Evolutionary conservation across 2,888 invertebrate genomes (phyloP).

Genomic region (Cryptocephalus moraei): DNA sequence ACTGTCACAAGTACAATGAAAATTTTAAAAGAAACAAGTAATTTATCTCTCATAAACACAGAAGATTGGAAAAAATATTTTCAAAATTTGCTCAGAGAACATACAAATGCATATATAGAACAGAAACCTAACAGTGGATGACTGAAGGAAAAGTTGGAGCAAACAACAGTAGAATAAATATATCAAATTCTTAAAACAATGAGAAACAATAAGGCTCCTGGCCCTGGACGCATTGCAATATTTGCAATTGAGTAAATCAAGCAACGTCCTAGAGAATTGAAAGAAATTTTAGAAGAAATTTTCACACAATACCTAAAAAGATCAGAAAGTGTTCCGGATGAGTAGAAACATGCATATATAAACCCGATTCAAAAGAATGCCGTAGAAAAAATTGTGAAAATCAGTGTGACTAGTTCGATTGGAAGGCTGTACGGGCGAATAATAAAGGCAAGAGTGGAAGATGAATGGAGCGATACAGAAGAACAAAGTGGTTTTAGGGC

Average conservation of each 20-base stretch:
- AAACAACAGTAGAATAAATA: no score
- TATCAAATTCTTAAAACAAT: background rate
- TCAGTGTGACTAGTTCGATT: background rate
- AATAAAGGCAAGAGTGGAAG: no score
- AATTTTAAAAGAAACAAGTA: background rate
- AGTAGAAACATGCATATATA: background rate
- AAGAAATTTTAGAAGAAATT: background rate
- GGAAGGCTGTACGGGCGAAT: conserved; percentile 1
- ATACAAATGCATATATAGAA: background rate
- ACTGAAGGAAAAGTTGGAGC: background rate
- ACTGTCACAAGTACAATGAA: background rate
- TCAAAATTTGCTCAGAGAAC: background rate
- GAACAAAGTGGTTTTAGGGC: no score
- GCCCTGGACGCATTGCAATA: background rate
- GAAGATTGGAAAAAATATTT: no score
- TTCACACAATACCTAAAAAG: no score
- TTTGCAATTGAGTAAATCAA: no score
- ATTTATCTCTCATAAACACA: no score
- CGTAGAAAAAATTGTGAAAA: conserved; percentile 1
- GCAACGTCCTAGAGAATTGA: background rate
- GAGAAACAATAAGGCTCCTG: background rate
- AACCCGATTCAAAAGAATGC: background rate
- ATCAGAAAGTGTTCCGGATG: background rate
- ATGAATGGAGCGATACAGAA: no score
- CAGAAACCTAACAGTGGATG: no score